A percentile compares a stretch with the other conserved stretches of the same genome.
Evolutionary conservation across 2,113 vertebrate genomes (phyloP).

Genomic region (Malurus alboscapulatus): DNA sequence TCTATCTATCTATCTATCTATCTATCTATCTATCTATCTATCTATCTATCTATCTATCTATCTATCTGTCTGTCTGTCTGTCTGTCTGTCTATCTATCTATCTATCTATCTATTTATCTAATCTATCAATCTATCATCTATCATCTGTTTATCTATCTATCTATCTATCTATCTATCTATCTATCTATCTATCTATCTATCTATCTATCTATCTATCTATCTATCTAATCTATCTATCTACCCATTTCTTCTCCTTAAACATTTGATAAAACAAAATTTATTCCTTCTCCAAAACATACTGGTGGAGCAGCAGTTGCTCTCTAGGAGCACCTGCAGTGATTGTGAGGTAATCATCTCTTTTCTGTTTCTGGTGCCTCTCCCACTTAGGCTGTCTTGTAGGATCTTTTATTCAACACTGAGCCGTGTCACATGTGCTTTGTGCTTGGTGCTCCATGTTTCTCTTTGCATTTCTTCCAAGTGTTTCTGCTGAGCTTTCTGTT

Average conservation of each 20-base stretch:
- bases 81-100: too few species aligned
- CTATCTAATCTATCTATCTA: neutral
- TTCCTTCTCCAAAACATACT: neutral
- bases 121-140: too few species aligned
- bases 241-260: neutral
- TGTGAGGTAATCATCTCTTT: rapidly evolving
- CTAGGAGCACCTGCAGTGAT: neutral
- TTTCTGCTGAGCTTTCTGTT: neutral
- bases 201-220: too few species aligned
- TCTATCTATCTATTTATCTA: too few species aligned
- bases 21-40: neutral
- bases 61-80: too few species aligned
- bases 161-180: neutral
- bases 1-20: neutral
- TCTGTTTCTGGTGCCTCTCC: neutral
- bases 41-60: neutral
- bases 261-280: neutral
- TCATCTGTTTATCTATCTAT: neutral
- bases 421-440: neutral
- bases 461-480: neutral
- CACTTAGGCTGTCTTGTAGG: neutral
- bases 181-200: too few species aligned
- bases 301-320: neutral
- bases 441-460: neutral
- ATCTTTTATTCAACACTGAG: neutral